Evolutionary conservation across 2,888 invertebrate species (phyloP), one percentile per base, ranked within the genome.

Genomic region (Sycophila texana): DNA sequence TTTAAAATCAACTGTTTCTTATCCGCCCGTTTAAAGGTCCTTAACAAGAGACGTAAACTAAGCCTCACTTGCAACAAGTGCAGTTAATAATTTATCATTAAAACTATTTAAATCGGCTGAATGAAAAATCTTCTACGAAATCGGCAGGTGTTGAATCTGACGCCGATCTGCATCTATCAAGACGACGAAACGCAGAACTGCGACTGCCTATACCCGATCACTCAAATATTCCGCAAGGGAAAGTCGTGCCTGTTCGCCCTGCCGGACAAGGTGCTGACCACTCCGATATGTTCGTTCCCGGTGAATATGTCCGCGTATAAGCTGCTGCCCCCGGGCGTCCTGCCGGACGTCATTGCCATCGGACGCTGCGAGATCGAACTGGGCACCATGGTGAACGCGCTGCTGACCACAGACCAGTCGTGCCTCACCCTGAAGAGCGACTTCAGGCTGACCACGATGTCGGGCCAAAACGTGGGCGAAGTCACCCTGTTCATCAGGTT

Each of bases 171-270:
- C 83, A 93, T 94, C 79, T 93, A 93, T 87, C 94, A 94, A 83
- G 93, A 93, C 80, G 93, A 93, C 80, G 81, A 87, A 0, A 81
- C 86, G 0, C 85, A 88, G 76, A 89, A 91, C 2, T 91, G 91
- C 63, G 85, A 88, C 53, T 91, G 91, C 80, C 78, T 85, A 5
- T 88, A 89, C 13, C 90, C 90, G 65, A 91, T 90, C 76, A 87
- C 90, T 0, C 92, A 92, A 85, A 88, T 91, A 0, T 92, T 94
- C 77, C 93, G 93, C 85, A 94, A 91, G 83, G 94, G 94, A 39
- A 94, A 94, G 87, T 94, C 94, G 0, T 94, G 94, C 83, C 89
- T 94, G n/a, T 94, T 94, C 85, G 94, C 94, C 0, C 88, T 94
- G 4, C 92, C 93, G 39, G 91, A 92, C 61, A 83, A 87, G 10